Base-by-base conservation (phyloP, 2,888 invertebrate species). In the Glyphotaelius pellucidus region DNA sequence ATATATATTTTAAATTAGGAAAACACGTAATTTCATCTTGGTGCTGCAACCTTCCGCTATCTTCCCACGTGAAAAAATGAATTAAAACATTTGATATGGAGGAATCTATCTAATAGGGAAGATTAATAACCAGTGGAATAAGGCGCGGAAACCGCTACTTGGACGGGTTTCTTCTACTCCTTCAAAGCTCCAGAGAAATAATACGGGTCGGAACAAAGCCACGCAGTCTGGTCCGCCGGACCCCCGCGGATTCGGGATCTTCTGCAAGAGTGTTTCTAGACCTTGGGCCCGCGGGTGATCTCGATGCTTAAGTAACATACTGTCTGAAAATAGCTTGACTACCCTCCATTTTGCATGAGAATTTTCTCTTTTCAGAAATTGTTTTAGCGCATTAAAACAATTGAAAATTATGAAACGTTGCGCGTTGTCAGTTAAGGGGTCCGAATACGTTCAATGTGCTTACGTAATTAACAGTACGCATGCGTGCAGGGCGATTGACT, bases 191-290 rank as follows among this genome's bases (percentile, higher is more conserved):
- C 84, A 3, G 67, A 90, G 47, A 31, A 79, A 32, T 67, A 12
- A 32, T 67, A 12, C 32, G 84, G 79, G 80, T 25, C 35, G 32
- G 42, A 92, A 93, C 92, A 92, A 93, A 92, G 92, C 91, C 93
- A 93, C 92, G 93, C 93, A 93, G 93, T 93, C 93, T 93, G 93
- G 91, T n/a, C 67, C 38, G 38, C 38, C 32, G 52, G 90, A 87
- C 85, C 92, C 93, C 92, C 90, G 83, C 92, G 93, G 80, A 86
- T 90, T 91, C 86, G 83, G 83, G 32, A 81, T 52, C 52, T 14
- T 90, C 42, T 80, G 92, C 7, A 9, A 67, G 25, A 67, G 25
- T 52, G 67, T 67, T 32, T 30, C 47, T 86, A 35, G 42, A 86
- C 5, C 86, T 86, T 35, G 35, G 86, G 86, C n/a, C 47, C 14